Conservation (phyloP, 2,888 invertebrate genomes). For the Leptothorax acervorum region DNA sequence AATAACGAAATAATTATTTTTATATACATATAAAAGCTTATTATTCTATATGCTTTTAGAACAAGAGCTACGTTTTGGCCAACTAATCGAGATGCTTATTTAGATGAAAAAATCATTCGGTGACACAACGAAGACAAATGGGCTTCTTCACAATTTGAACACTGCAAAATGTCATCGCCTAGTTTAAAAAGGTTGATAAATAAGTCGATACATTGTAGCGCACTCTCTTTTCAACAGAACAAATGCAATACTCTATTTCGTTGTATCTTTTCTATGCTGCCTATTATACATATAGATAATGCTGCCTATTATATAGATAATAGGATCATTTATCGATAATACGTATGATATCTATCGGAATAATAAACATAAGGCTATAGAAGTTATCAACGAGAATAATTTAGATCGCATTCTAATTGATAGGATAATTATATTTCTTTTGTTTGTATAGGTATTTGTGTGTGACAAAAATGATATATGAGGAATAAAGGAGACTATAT, state of each 20-base stretch:
- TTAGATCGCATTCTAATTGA: conserved; percentile 16
- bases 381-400: background rate
- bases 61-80: background rate
- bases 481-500: background rate
- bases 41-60: background rate
- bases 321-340: background rate
- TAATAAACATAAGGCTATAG: background rate
- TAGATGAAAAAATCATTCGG: background rate
- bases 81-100: background rate
- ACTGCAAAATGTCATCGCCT: background rate
- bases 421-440: conserved; percentile 19
- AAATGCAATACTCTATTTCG: background rate
- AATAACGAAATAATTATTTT: too few relatives aligned
- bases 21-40: background rate
- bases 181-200: background rate
- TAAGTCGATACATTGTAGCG: conserved; percentile 4
- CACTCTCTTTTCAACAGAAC: background rate
- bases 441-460: background rate
- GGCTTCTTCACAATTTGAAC: background rate
- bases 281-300: too few relatives aligned
- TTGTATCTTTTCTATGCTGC: background rate
- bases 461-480: background rate
- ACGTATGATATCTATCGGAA: background rate
- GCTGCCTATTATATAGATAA: background rate
- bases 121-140: conserved; percentile 15